phyloP scores from a whole-genome alignment of 1,140 invertebrate genomes.

The Phenacoccus solenopsis region DNA sequence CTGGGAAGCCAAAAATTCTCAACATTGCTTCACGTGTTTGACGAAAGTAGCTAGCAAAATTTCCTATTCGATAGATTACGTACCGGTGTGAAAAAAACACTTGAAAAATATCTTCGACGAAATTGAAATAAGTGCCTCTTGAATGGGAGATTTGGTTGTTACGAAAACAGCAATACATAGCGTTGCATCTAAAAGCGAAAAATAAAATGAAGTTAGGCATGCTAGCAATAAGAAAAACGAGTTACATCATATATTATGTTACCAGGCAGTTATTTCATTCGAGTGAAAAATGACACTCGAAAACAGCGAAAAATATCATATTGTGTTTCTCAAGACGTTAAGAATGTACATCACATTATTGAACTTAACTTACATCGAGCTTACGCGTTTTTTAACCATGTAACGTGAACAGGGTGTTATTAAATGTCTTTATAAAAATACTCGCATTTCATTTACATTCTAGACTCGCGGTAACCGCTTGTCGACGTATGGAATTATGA shows the following conservation, averaged over 20 bases:
- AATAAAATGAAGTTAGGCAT: not conserved
- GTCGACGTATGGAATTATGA: not conserved
- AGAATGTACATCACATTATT: slow-evolving; percentile 14
- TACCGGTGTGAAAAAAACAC: too few relatives aligned
- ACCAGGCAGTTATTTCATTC: slow-evolving; percentile 4
- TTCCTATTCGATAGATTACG: too few relatives aligned
- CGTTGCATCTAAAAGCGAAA: not conserved
- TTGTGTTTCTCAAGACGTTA: slow-evolving; percentile 15
- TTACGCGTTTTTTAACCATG: not conserved
- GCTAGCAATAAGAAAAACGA: not conserved
- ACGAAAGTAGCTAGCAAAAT: too few relatives aligned
- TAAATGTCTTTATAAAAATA: not conserved
- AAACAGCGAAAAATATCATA: slow-evolving; percentile 14
- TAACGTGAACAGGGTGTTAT: not conserved
- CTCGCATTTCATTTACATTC: too few relatives aligned
- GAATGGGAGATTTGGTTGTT: not conserved
- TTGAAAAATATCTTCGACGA: too few relatives aligned
- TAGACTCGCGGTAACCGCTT: not conserved
- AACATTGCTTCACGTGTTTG: too few relatives aligned
- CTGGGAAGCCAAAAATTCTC: too few relatives aligned
- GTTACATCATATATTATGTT: slow-evolving; percentile 4
- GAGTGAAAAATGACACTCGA: slow-evolving; percentile 13
- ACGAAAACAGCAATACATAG: not conserved
- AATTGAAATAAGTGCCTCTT: too few relatives aligned
- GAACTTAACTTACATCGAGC: not conserved